Evolutionary conservation across 2,113 vertebrate species (phyloP), one percentile per base, ranked within the genome.

Genomic region (Pitta sordida): DNA sequence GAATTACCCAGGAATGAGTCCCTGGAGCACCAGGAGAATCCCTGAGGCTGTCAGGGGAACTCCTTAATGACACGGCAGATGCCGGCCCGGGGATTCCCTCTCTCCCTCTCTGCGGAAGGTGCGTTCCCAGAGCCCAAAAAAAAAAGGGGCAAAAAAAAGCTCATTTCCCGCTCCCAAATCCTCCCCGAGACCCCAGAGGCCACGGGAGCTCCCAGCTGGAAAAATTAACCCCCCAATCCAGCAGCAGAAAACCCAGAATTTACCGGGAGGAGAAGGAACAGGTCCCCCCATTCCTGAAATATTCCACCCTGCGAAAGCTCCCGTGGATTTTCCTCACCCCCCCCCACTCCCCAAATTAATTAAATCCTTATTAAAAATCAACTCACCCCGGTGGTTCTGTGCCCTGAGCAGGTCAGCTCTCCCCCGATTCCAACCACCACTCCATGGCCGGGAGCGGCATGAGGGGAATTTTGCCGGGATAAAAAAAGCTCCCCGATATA

Each of bases 31-130:
- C 56, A 63, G 96, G 78, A 87, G 74, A 95, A 75, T 79, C 96
- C 95, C 87, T 36, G 80, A 95, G 91, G 70, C 37, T 20, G 83
- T 93, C 91, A 91, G 6, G 97, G 97, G 63, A 97, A 95, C 93
- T 96, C 91, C 97, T 94, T 89, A 89, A 96, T 97, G 97, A 97
- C 97, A 97, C 8, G 85, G 96, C 68, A 70, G 91, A 70, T 83
- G 95, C 96, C 97, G 93, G 51, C n/a, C 68, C 77, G 77, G 98
- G 98, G 96, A 98, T 98, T n/a, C n/a, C n/a, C n/a, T n/a, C n/a
- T n/a, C n/a, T 98, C 97, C 98, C 98, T 93, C 30, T 87, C 97
- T 94, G 96, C 91, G 37, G 88, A 37, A 96, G 95, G 92, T 94
- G 96, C 93, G 83, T 96, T 94, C 95, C 95, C 71, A 65, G 96